A percentile compares a stretch with the other conserved stretches of the same genome.
phyloP scores from a whole-genome alignment of 2,888 invertebrate species.

The Hipparchia semele region DNA sequence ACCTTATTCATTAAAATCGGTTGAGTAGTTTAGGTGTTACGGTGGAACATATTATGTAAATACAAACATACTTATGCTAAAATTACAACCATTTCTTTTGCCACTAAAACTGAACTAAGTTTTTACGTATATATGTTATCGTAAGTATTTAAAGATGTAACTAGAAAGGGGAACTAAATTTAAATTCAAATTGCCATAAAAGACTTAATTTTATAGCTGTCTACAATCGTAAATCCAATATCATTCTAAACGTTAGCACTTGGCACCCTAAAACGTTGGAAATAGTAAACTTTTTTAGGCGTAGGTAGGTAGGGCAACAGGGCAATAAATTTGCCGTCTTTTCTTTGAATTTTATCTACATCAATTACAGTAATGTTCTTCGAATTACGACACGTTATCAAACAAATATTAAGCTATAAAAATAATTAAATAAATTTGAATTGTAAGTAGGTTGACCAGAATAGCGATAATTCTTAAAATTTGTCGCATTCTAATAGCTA shows the following conservation, averaged over 20 bases:
- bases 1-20: no score
- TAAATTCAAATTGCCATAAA: conserved; percentile 31
- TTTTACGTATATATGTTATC: no score
- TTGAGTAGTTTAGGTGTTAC: no score
- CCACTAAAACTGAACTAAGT: no score
- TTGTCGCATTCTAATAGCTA: conserved; percentile 11
- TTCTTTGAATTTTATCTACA: conserved; percentile 29
- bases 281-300: conserved; percentile 31
- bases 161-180: conserved; percentile 14
- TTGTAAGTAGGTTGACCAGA: conserved; percentile 6
- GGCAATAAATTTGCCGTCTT: conserved; percentile 29
- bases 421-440: conserved; percentile 17
- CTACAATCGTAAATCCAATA: conserved; percentile 36
- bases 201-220: conserved; percentile 31
- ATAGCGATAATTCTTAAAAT: conserved; percentile 18
- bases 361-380: conserved; percentile 33
- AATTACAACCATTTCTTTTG: no score
- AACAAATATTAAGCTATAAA: conserved; percentile 28
- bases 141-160: no score
- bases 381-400: conserved; percentile 27
- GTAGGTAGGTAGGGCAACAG: conserved; percentile 9
- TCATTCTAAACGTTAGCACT: conserved; percentile 31
- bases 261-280: conserved; percentile 28
- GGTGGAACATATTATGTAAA: no score
- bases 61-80: no score